Evolutionary conservation across 2,797 vertebrate genomes (phyloP), one percentile per base, ranked within the genome.

Genomic region (Spinus olivaceus): DNA sequence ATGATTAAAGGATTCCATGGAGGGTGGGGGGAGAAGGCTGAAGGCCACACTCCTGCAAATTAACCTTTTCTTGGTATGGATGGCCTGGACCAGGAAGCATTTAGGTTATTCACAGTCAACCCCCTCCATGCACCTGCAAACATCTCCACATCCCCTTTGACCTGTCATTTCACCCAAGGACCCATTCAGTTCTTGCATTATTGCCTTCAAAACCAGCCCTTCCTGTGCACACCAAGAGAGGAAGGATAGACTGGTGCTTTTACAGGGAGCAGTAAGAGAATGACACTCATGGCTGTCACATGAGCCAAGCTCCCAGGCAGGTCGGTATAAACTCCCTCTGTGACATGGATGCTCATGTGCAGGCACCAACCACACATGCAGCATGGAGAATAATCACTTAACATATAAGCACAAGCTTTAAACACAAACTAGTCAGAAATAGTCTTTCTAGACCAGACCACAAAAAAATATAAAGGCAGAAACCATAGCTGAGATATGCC

Each of bases 1-100:
- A 94, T 98, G 98, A 98, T 98, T 98, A 98, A 98, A 98, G 97
- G 98, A 98, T 98, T 98, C 98, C 98, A 97, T n/a, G 91, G 93
- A 95, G 97, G 96, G 97, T 94, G 96, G 96, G 95, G 97, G 94
- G 59, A 95, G 90, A 96, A 95, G 94, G 95, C 96, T 89, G 81
- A 96, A 97, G 96, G 96, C 96, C 97, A 90, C 88, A 94, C 94
- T 94, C 95, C 97, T 94, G 91, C 50, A 86, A 92, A 95, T 98
- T 98, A 98, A 98, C 98, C 97, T 98, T 97, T 97, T 96, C 94
- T 94, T 97, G 93, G 95, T 91, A 76, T 66, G 73, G 86, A 77
- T 86, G 88, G 90, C 91, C 86, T 37, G 39, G 76, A 87, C 41
- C 83, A 94, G 72, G 78, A 79, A 72, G 54, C 35, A 35, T 37